These are phyloP conservation scores for Calypte anna DNA, from an alignment of 2,113 vertebrate genomes.

Conservation along the genomic window DNA sequence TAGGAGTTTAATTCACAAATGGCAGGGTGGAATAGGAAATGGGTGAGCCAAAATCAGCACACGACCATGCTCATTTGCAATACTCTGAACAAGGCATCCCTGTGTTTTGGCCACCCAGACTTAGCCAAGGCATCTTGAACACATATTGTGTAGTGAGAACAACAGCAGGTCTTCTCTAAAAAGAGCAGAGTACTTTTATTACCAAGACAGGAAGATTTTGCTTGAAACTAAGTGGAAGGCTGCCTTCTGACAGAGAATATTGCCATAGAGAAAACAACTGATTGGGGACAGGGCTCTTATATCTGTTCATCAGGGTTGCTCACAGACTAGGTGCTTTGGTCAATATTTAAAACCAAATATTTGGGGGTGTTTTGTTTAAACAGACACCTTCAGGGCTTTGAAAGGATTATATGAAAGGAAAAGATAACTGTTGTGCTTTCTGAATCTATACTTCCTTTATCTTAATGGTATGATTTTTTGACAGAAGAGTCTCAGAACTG, in stretches of 20 bases:
- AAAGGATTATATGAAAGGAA: neutral
- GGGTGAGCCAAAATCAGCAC: slow-evolving; percentile 66
- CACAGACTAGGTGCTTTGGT: neutral
- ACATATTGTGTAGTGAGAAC: neutral
- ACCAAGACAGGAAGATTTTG: neutral
- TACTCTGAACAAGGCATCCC: neutral
- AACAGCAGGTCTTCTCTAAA: neutral
- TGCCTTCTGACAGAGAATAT: neutral
- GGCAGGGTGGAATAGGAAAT: slow-evolving; percentile 69
- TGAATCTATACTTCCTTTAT: neutral
- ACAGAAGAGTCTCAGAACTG: neutral
- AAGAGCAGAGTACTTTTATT: neutral
- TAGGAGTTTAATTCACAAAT: slow-evolving; percentile 75
- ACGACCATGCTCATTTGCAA: neutral
- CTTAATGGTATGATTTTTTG: neutral
- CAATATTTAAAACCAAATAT: neutral
- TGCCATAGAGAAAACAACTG: neutral
- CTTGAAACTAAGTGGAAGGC: neutral
- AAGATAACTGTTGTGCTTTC: neutral
- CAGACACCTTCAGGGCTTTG: neutral
- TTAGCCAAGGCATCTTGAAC: neutral
- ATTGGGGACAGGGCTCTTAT: neutral
- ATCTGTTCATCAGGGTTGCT: neutral
- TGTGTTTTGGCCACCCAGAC: neutral
- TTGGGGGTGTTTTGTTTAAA: neutral